Conservation (phyloP, 2,888 invertebrate genomes). For the Athalia rosae region DNA sequence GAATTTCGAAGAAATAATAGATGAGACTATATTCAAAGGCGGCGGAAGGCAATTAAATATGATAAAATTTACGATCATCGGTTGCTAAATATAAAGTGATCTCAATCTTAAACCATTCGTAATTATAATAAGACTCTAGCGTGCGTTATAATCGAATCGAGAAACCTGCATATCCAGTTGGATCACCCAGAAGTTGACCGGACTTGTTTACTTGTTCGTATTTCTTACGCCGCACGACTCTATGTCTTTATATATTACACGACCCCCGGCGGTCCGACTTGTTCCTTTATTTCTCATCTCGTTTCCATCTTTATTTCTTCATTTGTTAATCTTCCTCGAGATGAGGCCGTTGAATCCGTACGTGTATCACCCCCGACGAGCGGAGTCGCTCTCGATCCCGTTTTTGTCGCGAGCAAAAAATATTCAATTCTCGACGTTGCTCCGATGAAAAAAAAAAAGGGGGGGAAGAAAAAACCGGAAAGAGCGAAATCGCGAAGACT, state of each 20-base stretch:
- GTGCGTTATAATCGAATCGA: slow-evolving; percentile 40
- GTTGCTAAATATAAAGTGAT: slow-evolving; percentile 30
- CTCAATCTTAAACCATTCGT: slow-evolving; percentile 21
- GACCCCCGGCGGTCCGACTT: slow-evolving; percentile 12
- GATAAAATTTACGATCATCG: slow-evolving; percentile 15
- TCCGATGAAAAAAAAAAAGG: not conserved
- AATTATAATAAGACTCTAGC: slow-evolving; percentile 24
- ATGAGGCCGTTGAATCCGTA: too few species aligned
- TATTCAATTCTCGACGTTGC: not conserved
- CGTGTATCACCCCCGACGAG: not conserved
- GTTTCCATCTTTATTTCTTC: not conserved
- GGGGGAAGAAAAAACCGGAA: too few species aligned
- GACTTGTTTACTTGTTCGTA: slow-evolving; percentile 40
- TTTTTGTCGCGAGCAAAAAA: not conserved
- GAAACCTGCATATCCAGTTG: slow-evolving; percentile 41
- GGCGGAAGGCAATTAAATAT: slow-evolving; percentile 3
- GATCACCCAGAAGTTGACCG: slow-evolving; percentile 46
- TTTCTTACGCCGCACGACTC: slow-evolving; percentile 14
- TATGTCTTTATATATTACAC: slow-evolving; percentile 16
- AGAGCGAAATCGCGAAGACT: too few species aligned
- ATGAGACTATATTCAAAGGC: not conserved
- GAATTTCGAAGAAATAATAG: not conserved
- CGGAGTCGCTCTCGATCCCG: not conserved
- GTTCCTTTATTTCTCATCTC: not conserved
- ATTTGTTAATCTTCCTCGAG: not conserved